Conservation (phyloP, 2,113 vertebrate species). For the Sterrhoptilus dennistouni region DNA sequence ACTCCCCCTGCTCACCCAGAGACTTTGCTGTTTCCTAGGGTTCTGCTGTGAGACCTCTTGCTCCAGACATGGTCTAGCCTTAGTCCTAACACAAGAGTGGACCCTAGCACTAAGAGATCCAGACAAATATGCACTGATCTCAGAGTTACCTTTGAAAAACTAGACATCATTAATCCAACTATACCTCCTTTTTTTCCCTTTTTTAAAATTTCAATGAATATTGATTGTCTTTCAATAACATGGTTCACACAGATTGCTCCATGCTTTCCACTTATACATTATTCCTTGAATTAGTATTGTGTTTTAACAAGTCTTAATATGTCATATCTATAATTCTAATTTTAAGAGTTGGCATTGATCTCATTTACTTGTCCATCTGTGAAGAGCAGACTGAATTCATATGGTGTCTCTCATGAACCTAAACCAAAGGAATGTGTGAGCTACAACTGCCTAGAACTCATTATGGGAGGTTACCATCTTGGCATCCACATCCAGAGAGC, state of each 20-base stretch:
- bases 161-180: background rate
- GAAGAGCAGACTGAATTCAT: background rate
- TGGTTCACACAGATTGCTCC: background rate
- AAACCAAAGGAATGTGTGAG: background rate
- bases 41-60: background rate
- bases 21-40: background rate
- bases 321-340: background rate
- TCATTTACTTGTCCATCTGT: background rate
- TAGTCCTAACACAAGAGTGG: background rate
- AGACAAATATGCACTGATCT: background rate
- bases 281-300: background rate
- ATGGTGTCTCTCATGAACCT: background rate
- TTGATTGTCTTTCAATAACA: background rate
- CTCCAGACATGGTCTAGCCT: rapidly evolving
- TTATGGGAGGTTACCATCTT: background rate
- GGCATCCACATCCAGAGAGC: background rate
- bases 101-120: background rate
- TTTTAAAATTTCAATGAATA: background rate
- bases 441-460: background rate
- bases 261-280: background rate
- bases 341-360: background rate
- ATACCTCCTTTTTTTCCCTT: too few species aligned
- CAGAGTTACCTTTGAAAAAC: background rate
- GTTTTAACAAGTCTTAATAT: background rate
- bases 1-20: background rate